phyloP scores from a whole-genome alignment of 2,888 invertebrate species.

The Caenorhabditis plicata region DNA sequence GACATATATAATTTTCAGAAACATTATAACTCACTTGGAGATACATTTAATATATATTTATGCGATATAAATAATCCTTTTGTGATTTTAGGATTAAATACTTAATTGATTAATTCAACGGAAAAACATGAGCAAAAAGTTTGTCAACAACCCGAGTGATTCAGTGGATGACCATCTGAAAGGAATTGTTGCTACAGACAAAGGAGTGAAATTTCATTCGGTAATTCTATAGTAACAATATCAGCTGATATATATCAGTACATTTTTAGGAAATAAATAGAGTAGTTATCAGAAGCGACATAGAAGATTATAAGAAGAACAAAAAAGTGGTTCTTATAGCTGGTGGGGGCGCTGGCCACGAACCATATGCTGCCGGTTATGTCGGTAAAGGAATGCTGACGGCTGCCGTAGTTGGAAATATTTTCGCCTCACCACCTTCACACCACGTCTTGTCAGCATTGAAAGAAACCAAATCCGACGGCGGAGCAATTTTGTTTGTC shows the following conservation, averaged over 20 bases:
- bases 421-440: slow-evolving; percentile 80
- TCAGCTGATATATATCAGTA: neutral
- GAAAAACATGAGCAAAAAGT: slow-evolving; percentile 45
- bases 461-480: slow-evolving; percentile 39
- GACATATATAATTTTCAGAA: neutral
- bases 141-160: slow-evolving; percentile 45
- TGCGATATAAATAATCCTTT: neutral
- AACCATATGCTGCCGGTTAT: slow-evolving; percentile 74
- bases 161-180: slow-evolving; percentile 47
- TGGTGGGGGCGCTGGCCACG: slow-evolving; percentile 84
- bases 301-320: slow-evolving; percentile 1
- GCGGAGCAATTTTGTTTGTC: slow-evolving; percentile 76
- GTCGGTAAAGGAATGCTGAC: slow-evolving; percentile 81
- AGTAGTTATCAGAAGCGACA: slow-evolving; percentile 14
- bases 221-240: slow-evolving; percentile 10
- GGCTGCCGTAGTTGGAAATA: slow-evolving; percentile 76
- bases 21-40: no score
- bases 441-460: slow-evolving; percentile 74
- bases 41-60: neutral
- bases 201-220: slow-evolving; percentile 28
- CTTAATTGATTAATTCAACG: neutral
- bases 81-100: neutral
- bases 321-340: slow-evolving; percentile 45
- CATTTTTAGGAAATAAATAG: slow-evolving; percentile 22
- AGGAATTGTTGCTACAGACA: slow-evolving; percentile 42